A percentile compares a stretch with the other conserved stretches of the same genome.
Conservation (phyloP, 2,113 vertebrate genomes). For the Oryzias javanicus region DNA sequence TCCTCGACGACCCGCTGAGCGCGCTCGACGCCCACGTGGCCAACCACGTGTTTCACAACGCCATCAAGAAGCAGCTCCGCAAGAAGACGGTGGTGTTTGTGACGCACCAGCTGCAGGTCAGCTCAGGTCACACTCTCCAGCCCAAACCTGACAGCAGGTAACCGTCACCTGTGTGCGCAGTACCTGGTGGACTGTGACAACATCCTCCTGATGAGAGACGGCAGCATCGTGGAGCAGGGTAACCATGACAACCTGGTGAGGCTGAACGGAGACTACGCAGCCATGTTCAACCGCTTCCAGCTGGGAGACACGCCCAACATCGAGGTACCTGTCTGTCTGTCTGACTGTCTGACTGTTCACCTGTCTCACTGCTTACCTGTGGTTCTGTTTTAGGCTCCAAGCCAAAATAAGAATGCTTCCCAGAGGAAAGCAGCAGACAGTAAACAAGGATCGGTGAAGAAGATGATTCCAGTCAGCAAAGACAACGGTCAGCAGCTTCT, state of each 20-base stretch:
- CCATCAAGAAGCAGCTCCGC: conserved; percentile 86
- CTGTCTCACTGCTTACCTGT: neutral
- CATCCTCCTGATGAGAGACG: conserved; percentile 92
- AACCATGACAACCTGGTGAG: conserved; percentile 90
- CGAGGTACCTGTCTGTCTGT: conserved; percentile 73
- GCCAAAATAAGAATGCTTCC: conserved; percentile 83
- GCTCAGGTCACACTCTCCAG: too few species aligned
- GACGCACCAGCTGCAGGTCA: conserved; percentile 93
- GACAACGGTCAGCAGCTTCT: conserved; percentile 75
- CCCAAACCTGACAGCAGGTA: too few species aligned
- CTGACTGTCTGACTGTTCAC: neutral
- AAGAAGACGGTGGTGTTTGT: conserved; percentile 89
- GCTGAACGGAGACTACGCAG: conserved; percentile 87
- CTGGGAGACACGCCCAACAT: conserved; percentile 87
- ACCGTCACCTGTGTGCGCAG: conserved; percentile 55
- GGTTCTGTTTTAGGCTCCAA: conserved; percentile 73
- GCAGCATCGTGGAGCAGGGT: conserved; percentile 86
- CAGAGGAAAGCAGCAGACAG: conserved; percentile 86
- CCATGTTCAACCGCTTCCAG: conserved; percentile 90
- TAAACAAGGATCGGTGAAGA: conserved; percentile 89
- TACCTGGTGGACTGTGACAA: conserved; percentile 92
- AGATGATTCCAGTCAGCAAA: conserved; percentile 81
- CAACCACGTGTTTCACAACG: conserved; percentile 93
- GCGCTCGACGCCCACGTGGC: conserved; percentile 91
- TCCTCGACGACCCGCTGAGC: conserved; percentile 92